Conservation (phyloP, 2,888 invertebrate genomes). For the Vesta saturnalis region DNA sequence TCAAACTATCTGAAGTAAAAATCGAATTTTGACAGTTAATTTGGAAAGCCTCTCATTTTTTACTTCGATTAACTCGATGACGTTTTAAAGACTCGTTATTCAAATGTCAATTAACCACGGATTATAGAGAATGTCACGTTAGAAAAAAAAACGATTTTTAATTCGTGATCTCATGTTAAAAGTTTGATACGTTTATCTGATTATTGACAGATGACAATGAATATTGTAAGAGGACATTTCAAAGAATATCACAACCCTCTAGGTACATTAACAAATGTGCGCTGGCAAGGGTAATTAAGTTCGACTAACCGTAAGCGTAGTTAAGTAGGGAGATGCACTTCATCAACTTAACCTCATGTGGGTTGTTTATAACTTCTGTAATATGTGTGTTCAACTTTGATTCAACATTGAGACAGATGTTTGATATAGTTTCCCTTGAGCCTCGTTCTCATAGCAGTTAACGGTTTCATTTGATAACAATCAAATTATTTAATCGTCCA, state of each 20-base stretch:
- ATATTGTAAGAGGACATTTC: not conserved
- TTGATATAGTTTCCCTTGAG: slow-evolving; percentile 33
- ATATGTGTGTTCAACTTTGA: slow-evolving; percentile 29
- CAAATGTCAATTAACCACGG: slow-evolving; percentile 52
- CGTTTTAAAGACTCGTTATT: slow-evolving; percentile 50
- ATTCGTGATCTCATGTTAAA: slow-evolving; percentile 25
- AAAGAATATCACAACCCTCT: slow-evolving; percentile 2
- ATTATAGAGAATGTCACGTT: slow-evolving; percentile 37
- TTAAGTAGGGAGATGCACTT: slow-evolving; percentile 26
- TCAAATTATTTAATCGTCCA: slow-evolving; percentile 24
- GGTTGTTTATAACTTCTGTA: slow-evolving; percentile 32
- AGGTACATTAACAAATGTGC: slow-evolving; percentile 14
- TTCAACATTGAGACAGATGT: slow-evolving; percentile 34
- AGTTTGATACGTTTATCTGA: slow-evolving; percentile 32
- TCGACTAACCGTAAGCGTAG: slow-evolving; percentile 19
- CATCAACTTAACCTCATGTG: slow-evolving; percentile 33
- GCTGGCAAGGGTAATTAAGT: slow-evolving; percentile 28
- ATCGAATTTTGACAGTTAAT: slow-evolving; percentile 42
- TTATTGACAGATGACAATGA: slow-evolving; percentile 30
- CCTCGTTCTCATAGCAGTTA: slow-evolving; percentile 29
- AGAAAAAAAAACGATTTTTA: slow-evolving; percentile 15
- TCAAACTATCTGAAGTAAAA: not conserved
- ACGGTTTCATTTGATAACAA: slow-evolving; percentile 32
- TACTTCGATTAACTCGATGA: slow-evolving; percentile 43
- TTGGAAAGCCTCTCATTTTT: slow-evolving; percentile 42